Evolutionary conservation across 2,113 vertebrate genomes (phyloP).

Genomic region (Oceanites oceanicus): DNA sequence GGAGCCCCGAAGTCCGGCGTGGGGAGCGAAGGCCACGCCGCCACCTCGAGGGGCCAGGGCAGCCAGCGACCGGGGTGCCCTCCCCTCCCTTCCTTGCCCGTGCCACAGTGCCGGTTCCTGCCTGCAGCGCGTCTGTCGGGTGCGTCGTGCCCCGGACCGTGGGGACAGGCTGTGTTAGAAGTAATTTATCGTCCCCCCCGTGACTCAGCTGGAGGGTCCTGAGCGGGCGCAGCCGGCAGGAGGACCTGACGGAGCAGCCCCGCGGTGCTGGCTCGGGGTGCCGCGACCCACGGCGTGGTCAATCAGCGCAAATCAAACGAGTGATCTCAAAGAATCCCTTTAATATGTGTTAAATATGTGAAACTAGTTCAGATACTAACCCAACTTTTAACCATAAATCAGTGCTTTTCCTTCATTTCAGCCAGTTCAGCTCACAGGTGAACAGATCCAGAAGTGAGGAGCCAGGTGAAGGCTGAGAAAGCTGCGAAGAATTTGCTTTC

Average conservation of each 20-base stretch:
- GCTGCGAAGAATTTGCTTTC: neutral
- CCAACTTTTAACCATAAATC: neutral
- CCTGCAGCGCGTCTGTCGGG: neutral
- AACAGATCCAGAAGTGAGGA: neutral
- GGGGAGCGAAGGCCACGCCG: accelerated
- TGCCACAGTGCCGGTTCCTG: neutral
- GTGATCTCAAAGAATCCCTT: neutral
- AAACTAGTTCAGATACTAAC: too few species aligned
- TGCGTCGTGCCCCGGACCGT: accelerated
- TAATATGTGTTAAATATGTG: neutral
- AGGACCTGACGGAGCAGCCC: neutral
- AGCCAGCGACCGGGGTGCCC: neutral
- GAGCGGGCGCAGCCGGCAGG: accelerated
- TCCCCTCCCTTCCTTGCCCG: neutral
- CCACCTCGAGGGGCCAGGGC: neutral
- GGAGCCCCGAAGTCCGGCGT: neutral
- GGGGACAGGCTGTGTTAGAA: neutral
- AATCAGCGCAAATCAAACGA: accelerated
- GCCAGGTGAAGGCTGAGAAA: neutral
- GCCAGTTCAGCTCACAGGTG: neutral
- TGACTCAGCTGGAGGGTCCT: neutral
- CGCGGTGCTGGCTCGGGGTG: too few species aligned
- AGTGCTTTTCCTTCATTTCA: neutral
- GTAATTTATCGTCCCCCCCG: too few species aligned
- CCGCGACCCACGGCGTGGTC: accelerated